Evolutionary conservation across 2,888 invertebrate genomes (phyloP), one percentile per base, ranked within the genome.

Genomic region (Syrphus vitripennis): DNA sequence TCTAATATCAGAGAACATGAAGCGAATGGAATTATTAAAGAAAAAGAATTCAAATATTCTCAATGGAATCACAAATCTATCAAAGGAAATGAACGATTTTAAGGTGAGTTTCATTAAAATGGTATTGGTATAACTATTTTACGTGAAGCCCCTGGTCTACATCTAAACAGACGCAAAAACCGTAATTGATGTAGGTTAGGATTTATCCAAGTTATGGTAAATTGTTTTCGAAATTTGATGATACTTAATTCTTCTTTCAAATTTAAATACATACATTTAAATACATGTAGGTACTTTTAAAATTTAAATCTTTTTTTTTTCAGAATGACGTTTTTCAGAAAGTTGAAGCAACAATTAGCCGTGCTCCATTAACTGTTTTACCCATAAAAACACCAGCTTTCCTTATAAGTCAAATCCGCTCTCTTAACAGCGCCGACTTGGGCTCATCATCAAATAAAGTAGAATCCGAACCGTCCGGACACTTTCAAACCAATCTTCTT

Each of bases 1-100:
- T 88, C 94, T 98, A 84, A 95, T 98, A 90, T 95, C 95, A 57
- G 97, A 97, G 90, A 97, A 97, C 91, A 93, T 96, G 88, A 94
- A 94, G 57, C 93, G 94, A 0, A 94, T 97, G 80, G 94, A 95
- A 50, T 94, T 94, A 59, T 92, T 98, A 69, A 94, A 95, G 75
- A 93, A 94, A 55, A 94, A 95, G 21, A 96, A 96, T 88, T 92
- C 93, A 4, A 93, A 93, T 19, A 94, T 97, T 14, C 93, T 94
- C 88, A 93, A 93, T 0, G 95, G 95, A 59, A 95, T 97, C 0
- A 93, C 94, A 14, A 94, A 94, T 59, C 93, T 98, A 21, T 95
- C 94, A 61, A 94, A 94, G 55, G 95, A 96, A 89, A 95, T 98
- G 89, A 91, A 94, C 12, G 94, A 95, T 78, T 97, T 98, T 90